These are phyloP conservation scores for Pachyrhynchus sulphureomaculatus DNA, from an alignment of 1,140 invertebrate genomes.

Conservation along the genomic window DNA sequence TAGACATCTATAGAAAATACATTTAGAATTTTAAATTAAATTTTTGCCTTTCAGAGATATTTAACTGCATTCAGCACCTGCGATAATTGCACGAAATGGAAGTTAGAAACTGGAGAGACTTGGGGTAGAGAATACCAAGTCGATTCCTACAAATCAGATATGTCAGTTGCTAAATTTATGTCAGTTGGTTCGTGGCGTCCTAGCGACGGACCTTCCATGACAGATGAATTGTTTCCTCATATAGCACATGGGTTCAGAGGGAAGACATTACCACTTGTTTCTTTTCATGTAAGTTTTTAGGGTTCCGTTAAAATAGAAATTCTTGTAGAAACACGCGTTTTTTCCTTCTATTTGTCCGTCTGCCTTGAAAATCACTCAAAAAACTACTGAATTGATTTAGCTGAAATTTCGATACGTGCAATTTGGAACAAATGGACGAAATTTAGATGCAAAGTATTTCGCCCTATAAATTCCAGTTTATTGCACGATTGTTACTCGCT, in stretches of 20 bases:
- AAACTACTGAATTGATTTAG: no score
- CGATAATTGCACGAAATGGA: conserved; percentile 67
- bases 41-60: conserved; percentile 52
- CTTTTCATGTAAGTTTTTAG: conserved; percentile 63
- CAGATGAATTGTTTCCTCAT: conserved; percentile 77
- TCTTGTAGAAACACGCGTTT: neutral
- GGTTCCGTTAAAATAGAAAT: neutral
- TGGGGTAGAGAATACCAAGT: conserved; percentile 59
- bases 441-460: no score
- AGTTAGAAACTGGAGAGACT: conserved; percentile 64
- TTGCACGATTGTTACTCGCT: no score
- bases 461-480: no score
- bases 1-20: no score
- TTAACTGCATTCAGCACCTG: conserved; percentile 58
- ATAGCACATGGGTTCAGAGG: conserved; percentile 75
- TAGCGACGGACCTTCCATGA: conserved; percentile 63
- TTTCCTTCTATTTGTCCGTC: no score
- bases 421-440: no score
- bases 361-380: no score
- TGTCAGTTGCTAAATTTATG: conserved; percentile 54
- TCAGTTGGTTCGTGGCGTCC: conserved; percentile 75
- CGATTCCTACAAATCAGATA: conserved; percentile 5
- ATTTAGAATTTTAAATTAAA: no score
- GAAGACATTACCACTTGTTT: conserved; percentile 66
- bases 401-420: no score